These are phyloP conservation scores for Drosophila mayri DNA, from an alignment of 1,140 invertebrate species.

Conservation along the genomic window DNA sequence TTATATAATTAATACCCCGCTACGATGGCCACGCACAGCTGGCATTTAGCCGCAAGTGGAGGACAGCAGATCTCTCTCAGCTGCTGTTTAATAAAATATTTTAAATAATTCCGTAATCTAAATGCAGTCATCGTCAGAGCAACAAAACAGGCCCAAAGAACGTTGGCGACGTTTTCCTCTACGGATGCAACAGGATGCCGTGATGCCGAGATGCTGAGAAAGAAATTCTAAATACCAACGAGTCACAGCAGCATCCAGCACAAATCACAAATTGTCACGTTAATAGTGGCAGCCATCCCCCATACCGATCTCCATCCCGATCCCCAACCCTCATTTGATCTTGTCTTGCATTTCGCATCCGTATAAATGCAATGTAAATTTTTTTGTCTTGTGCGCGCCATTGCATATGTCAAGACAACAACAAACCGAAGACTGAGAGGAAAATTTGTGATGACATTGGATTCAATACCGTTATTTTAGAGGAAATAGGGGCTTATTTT, in stretches of 20 bases:
- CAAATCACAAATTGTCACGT: slow-evolving; percentile 84
- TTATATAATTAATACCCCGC: slow-evolving; percentile 80
- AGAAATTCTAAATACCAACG: slow-evolving; percentile 82
- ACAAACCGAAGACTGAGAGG: slow-evolving; percentile 36
- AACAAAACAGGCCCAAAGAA: slow-evolving; percentile 40
- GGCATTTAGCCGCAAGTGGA: slow-evolving; percentile 50
- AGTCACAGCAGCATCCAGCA: slow-evolving; percentile 59
- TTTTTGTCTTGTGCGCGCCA: slow-evolving; percentile 77
- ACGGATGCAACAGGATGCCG: slow-evolving; percentile 51
- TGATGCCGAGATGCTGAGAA: slow-evolving; percentile 52
- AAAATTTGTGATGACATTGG: slow-evolving; percentile 7
- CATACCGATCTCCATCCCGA: slow-evolving; percentile 8
- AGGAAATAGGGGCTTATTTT: background rate
- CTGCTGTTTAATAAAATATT: slow-evolving; percentile 79
- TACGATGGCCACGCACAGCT: slow-evolving; percentile 63
- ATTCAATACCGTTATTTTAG: background rate
- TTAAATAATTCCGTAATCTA: slow-evolving; percentile 84
- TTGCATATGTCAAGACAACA: slow-evolving; percentile 80
- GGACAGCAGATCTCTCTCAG: slow-evolving; percentile 29
- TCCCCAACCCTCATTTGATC: slow-evolving; percentile 33
- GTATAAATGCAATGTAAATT: slow-evolving; percentile 83
- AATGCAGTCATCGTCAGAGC: slow-evolving; percentile 77
- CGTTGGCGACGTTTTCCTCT: slow-evolving; percentile 54
- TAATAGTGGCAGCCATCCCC: slow-evolving; percentile 70
- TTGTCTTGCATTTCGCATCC: slow-evolving; percentile 73